Evolutionary conservation across 2,888 invertebrate species (phyloP), one percentile per base, ranked within the genome.

Genomic region (Chrysolina americana): DNA sequence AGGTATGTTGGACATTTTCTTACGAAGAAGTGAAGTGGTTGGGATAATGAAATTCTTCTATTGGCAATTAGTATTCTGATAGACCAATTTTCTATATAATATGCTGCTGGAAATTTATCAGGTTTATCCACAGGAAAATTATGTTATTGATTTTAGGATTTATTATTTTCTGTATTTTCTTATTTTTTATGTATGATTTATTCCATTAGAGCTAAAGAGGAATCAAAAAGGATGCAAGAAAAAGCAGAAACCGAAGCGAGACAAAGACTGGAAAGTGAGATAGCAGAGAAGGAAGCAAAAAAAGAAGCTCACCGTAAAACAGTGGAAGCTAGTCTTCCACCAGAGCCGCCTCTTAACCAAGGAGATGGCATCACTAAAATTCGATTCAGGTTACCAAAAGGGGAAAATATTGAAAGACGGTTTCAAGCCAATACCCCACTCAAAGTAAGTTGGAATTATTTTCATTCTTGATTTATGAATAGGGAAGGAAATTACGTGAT

Each of bases 321-420:
- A 72, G 92, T 95, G 6, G 92, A 91, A 85, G 90, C 91, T 72
- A 91, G 92, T 78, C 90, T 96, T 85, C 95, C 95, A 23, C 89
- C 90, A 19, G 96, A 95, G 89, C 95, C 96, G 36, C 85, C 89
- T 53, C 88, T 90, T 72, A 89, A 89, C 56, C 88, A 89, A 78
- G 88, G 90, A 62, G 90, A 90, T 80, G 89, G 89, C 73, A 91
- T 94, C 74, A 90, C 94, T 65, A 94, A 94, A 87, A 93, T 98
- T 82, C 91, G 96, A 78, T 92, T 98, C 78, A 92, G 97, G 36
- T 91, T 95, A 83, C 97, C 98, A 70, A 93, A 93, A 80, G 94
- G 95, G 65, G 91, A 92, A 81, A 91, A 92, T 82, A 89, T 97
- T 74, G 94, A 94, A 86, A 91, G 98, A 48, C 92, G 95, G 83